These are phyloP conservation scores for Ciona savignyi DNA, from an alignment of 23 tunicate genomes.

Conservation along the genomic window DNA sequence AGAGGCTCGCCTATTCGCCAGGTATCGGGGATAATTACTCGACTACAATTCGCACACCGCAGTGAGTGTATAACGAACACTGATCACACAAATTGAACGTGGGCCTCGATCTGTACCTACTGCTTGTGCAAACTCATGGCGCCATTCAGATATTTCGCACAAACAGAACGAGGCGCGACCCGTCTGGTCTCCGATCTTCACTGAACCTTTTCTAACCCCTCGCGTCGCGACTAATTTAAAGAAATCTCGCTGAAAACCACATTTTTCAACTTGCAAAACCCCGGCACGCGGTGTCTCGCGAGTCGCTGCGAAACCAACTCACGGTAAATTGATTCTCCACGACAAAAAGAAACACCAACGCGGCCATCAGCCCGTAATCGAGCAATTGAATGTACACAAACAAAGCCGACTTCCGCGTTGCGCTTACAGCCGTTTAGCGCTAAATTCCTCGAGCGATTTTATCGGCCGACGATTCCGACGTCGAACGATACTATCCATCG, in stretches of 20 bases:
- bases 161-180: conserved; percentile 4
- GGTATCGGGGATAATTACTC: not conserved
- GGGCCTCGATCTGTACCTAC: not conserved
- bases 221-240: not conserved
- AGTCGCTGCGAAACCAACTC: not conserved
- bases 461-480: not conserved
- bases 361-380: not conserved
- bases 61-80: conserved; percentile 1
- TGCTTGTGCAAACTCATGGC: conserved; percentile 21
- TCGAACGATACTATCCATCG: not conserved
- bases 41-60: not conserved
- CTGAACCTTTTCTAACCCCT: not conserved
- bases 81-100: not conserved
- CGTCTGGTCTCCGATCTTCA: conserved; percentile 1
- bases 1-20: not conserved
- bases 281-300: no score
- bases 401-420: not conserved
- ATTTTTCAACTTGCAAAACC: not conserved
- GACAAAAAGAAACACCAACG: not conserved
- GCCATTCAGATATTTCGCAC: conserved; percentile 14
- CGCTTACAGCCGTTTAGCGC: conserved; percentile 1
- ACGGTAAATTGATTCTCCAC: not conserved
- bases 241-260: not conserved
- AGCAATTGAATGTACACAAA: not conserved
- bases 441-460: not conserved